Evolutionary conservation across 2,888 invertebrate genomes (phyloP).

Genomic region (Toxonevra muliebris): DNA sequence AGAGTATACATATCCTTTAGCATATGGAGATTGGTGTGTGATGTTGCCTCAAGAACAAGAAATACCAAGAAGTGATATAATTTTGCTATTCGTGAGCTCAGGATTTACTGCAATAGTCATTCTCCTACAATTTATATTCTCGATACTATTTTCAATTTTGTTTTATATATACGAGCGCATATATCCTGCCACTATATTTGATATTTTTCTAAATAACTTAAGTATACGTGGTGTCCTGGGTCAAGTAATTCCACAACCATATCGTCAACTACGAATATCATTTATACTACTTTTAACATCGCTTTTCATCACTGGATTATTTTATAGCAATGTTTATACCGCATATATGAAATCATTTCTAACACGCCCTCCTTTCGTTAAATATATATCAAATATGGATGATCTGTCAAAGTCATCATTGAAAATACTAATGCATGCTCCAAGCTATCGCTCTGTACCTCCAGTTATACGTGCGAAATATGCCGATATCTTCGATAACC

Average conservation of each 20-base stretch:
- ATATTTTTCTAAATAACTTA: conserved; percentile 1
- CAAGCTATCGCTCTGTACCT: neutral
- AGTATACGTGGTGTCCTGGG: conserved; percentile 14
- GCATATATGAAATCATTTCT: conserved; percentile 15
- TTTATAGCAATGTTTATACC: neutral
- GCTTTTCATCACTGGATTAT: conserved; percentile 2
- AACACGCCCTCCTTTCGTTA: neutral
- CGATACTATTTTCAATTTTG: neutral
- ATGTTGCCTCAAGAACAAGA: conserved; percentile 7
- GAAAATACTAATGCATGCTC: conserved; percentile 2
- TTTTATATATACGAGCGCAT: neutral
- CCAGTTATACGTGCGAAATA: neutral
- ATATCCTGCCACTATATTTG: neutral
- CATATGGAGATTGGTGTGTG: conserved; percentile 1
- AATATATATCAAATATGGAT: neutral
- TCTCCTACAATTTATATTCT: neutral
- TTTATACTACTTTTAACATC: neutral
- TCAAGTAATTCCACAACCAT: neutral
- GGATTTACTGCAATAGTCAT: neutral
- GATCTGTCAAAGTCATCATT: neutral
- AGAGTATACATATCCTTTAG: conserved; percentile 12
- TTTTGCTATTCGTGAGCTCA: neutral
- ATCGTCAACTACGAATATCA: neutral
- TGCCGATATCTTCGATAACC: neutral
- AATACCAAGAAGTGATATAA: neutral